Base-by-base conservation (phyloP, 1,140 invertebrate genomes). In the Magallana ariakensis region DNA sequence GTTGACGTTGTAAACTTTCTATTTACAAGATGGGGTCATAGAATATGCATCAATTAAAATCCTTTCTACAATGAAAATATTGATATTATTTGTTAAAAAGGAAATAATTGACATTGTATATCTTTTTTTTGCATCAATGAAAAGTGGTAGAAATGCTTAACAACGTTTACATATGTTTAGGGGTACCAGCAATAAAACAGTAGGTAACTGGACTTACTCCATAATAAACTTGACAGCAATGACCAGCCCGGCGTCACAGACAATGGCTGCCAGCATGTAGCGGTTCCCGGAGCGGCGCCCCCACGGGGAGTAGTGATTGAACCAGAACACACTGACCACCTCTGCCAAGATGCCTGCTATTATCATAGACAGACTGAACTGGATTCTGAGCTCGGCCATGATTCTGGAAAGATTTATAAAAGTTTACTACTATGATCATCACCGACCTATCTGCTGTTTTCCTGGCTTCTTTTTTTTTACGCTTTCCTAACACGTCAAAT, bases 351-450 rank as follows among this genome's bases (percentile, higher is more conserved):
- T 87, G 9, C 90, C 91, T 0, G 92, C 91, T 19, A 93, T 92
- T 53, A 92, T 88, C 91, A 93, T 93, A 66, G 90, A 88, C 55
- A 93, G 22, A 89, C 90, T 92, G 62, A 93, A 90, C 84, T 89
- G 87, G 22, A 93, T 85, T 82, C 91, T 89, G 33, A 93, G 84
- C 22, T 93, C 92, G 62, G 87, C 87, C 89, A 90, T 90, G 11
- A 84, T 89, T 82, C 46, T 82, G 55, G 10, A 54, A 55, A 81
- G 15, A 53, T 46, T 46, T 46, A 46, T 46, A 46, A 46, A 46
- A 46, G 33, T 46, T 46, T 46, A 2, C 33, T 46, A 46, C 5
- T 5, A 46, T 46, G 33, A 46, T 46, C 33, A 46, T 46, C 2
- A 46, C 5, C 33, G 33, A 46, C 2, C 3, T 46, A 46, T 46